A percentile compares a stretch with the other conserved stretches of the same genome.
phyloP scores from a whole-genome alignment of 2,888 invertebrate species.

The Tetheella fluctuosa region DNA sequence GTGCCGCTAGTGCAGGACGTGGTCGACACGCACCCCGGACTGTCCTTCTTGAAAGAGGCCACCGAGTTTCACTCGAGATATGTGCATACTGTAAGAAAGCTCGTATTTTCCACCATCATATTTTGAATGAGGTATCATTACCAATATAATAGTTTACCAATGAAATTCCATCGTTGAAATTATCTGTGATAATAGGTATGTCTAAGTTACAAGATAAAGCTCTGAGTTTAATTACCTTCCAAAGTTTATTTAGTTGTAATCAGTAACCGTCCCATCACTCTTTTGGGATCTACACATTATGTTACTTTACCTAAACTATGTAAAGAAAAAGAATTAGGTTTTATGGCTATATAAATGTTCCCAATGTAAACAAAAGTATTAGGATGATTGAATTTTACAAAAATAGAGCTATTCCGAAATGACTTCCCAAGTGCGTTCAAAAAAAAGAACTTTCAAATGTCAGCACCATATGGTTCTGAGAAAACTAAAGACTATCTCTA shows the following conservation, averaged over 20 bases:
- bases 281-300: neutral
- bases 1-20: conserved; percentile 97
- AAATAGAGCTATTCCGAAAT: neutral
- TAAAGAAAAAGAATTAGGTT: too few relatives aligned
- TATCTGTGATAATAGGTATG: neutral
- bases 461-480: neutral
- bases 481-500: neutral
- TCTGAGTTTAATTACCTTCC: too few relatives aligned
- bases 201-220: too few relatives aligned
- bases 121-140: too few relatives aligned
- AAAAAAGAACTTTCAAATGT: neutral
- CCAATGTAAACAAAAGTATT: too few relatives aligned
- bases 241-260: too few relatives aligned
- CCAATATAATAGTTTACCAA: too few relatives aligned
- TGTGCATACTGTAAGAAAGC: conserved; percentile 93
- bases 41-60: conserved; percentile 98
- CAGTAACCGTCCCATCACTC: neutral
- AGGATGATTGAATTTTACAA: too few relatives aligned
- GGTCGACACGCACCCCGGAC: conserved; percentile 99
- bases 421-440: neutral
- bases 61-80: conserved; percentile 99
- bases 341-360: too few relatives aligned
- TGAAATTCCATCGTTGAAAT: neutral
- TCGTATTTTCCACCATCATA: too few relatives aligned
- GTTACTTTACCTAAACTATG: too few relatives aligned